These are phyloP conservation scores for Temnothorax nylanderi DNA, from an alignment of 1,140 invertebrate genomes.

Conservation along the genomic window DNA sequence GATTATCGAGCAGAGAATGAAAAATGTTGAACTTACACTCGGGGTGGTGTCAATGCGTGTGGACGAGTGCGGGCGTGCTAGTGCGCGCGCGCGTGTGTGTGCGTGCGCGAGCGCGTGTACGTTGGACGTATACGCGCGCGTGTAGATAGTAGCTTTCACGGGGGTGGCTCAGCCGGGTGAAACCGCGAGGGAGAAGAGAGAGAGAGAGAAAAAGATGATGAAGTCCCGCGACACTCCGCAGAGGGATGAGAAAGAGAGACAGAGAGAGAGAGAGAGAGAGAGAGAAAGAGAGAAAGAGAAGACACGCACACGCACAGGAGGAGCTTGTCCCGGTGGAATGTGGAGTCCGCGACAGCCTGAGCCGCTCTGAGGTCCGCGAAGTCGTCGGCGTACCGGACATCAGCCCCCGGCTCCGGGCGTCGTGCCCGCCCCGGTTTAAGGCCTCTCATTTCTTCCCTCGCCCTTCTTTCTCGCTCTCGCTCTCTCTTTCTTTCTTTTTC, in stretches of 20 bases:
- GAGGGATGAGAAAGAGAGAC: background rate
- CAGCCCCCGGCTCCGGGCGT: constrained; percentile 62
- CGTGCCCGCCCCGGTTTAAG: constrained; percentile 22
- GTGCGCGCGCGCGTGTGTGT: background rate
- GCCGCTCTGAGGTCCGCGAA: constrained; percentile 84
- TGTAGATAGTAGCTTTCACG: constrained; percentile 63
- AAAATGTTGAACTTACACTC: constrained; percentile 75
- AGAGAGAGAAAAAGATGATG: background rate
- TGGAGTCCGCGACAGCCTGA: constrained; percentile 86
- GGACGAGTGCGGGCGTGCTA: constrained; percentile 15
- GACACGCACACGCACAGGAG: constrained; percentile 73
- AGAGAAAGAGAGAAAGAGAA: constrained; percentile 1
- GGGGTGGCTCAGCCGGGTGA: constrained; percentile 70
- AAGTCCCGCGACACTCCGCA: background rate
- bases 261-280: constrained; percentile 13
- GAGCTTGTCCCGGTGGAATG: constrained; percentile 85
- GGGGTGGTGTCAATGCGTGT: constrained; percentile 66
- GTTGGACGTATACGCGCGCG: background rate
- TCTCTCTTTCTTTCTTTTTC: constrained; percentile 59
- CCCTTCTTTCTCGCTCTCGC: background rate
- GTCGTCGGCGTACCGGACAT: constrained; percentile 32
- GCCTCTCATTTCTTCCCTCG: background rate
- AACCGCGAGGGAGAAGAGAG: constrained; percentile 18
- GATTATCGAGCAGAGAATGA: constrained; percentile 29
- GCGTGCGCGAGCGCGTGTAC: background rate